Evolutionary conservation across 1,140 invertebrate species (phyloP), one percentile per base, ranked within the genome.

Genomic region (Sarcophaga peregrina): DNA sequence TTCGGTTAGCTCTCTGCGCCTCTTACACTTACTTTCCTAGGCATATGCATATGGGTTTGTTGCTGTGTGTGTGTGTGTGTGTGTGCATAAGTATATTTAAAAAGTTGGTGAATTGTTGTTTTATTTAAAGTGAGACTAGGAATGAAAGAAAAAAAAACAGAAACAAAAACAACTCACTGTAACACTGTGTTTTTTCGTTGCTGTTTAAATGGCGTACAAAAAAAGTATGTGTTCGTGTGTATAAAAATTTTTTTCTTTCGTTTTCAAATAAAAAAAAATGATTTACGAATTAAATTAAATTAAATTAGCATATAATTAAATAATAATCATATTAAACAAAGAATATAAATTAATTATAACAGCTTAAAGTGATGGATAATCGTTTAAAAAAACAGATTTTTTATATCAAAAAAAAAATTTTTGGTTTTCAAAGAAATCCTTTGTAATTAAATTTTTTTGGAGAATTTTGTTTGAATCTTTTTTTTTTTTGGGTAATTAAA

Each of bases 231-330:
- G 15, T 68, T 68, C 20, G 20, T 20, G 62, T 68, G 17, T 68
- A 68, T 10, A 68, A 17, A 20, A 10, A 9, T 68, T 68, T 68
- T 68, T 68, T n/a, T 68, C 15, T 62, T 62, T 62, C 54, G 15
- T 9, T 20, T 68, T 25, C n/a, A 68, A 68, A 25, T 68, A 15
- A 68, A 68, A 3, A 50, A 68, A 68, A 68, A 17, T 68, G 1
- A 37, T 37, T 37, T 37, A 37, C 25, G 25, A 37, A 37, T 37
- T 20, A 62, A 62, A 62, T 15, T 15, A 68, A 20, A 68, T 20
- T 68, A 68, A 68, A 68, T 68, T 68, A 68, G 20, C 62, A 68
- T 20, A 68, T 68, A 68, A 68, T 68, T 68, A 68, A 68, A 68
- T 25, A 68, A 68, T 68, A 8, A 68, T 25, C n/a, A 13, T 58